These are phyloP conservation scores for Andrena bucephala DNA, from an alignment of 2,888 invertebrate species.

Conservation along the genomic window DNA sequence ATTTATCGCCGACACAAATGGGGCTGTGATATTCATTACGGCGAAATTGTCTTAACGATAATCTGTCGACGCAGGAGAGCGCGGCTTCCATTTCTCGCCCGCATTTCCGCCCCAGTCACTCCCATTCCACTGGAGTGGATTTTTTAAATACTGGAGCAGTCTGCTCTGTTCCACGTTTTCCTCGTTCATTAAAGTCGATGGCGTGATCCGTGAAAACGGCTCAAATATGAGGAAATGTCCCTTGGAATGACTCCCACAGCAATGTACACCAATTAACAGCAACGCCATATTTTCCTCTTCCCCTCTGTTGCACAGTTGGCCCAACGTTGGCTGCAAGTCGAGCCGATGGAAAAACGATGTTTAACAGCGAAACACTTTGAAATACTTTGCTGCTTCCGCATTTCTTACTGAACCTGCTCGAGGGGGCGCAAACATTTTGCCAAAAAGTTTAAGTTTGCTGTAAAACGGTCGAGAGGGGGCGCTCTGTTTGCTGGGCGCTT, in stretches of 20 bases:
- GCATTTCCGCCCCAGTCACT: constrained; percentile 10
- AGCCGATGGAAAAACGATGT: background rate
- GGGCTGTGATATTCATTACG: constrained; percentile 75
- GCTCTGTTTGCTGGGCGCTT: constrained; percentile 14
- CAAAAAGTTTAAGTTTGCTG: background rate
- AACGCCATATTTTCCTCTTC: background rate
- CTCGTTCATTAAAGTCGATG: constrained; percentile 61
- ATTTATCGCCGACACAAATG: constrained; percentile 68
- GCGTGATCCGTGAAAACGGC: constrained; percentile 47
- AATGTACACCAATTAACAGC: constrained; percentile 33
- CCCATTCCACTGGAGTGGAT: constrained; percentile 6
- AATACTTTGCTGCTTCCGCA: constrained; percentile 8
- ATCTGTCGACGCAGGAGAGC: constrained; percentile 67
- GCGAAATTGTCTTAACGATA: constrained; percentile 78
- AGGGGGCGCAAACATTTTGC: constrained; percentile 31
- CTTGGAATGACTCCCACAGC: constrained; percentile 12
- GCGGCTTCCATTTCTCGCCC: constrained; percentile 47
- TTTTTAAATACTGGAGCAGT: constrained; percentile 47
- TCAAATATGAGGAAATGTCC: constrained; percentile 15
- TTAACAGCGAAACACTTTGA: constrained; percentile 4
- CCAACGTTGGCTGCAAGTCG: background rate
- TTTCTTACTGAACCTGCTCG: background rate
- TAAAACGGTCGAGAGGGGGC: background rate
- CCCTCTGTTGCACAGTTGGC: background rate
- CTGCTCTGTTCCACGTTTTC: constrained; percentile 33